Percentiles rank a stretch among this genome's conserved stretches.
Evolutionary conservation across 2,113 vertebrate genomes (phyloP).

Genomic region (Garra rufa): DNA sequence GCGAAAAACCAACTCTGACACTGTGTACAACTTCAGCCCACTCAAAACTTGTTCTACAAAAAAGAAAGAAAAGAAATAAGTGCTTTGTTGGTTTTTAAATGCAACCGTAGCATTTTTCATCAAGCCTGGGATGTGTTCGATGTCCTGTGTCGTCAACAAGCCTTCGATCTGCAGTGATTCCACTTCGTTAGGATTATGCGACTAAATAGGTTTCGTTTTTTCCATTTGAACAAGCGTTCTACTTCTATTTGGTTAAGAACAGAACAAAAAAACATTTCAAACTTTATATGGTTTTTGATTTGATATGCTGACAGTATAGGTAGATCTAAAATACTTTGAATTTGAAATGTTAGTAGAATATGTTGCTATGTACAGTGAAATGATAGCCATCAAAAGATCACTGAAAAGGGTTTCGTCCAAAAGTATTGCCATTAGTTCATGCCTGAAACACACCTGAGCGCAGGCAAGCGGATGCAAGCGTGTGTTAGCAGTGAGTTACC

Average conservation of each 20-base stretch:
- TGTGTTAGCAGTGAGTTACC: conserved; percentile 12
- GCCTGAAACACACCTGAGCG: conserved; percentile 65
- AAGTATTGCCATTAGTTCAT: conserved; percentile 73
- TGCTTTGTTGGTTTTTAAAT: conserved; percentile 56
- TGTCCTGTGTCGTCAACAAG: conserved; percentile 48
- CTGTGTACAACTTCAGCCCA: conserved; percentile 46
- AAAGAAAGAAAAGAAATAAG: conserved; percentile 49
- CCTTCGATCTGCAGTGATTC: conserved; percentile 54
- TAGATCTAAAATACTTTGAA: conserved; percentile 74
- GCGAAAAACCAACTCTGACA: conserved; percentile 52
- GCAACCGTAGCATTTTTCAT: conserved; percentile 39
- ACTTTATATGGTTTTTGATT: conserved; percentile 65
- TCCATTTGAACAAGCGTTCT: conserved; percentile 76
- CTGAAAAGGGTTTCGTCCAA: conserved; percentile 70
- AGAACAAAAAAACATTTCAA: conserved; percentile 72
- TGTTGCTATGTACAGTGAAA: conserved; percentile 77
- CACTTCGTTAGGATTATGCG: conserved; percentile 59
- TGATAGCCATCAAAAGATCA: conserved; percentile 52
- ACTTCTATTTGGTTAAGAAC: conserved; percentile 81
- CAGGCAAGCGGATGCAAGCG: conserved; percentile 42
- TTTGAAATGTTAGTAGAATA: conserved; percentile 70
- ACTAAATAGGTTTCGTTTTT: conserved; percentile 67
- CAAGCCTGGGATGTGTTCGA: background rate
- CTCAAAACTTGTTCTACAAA: conserved; percentile 8
- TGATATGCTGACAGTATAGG: conserved; percentile 73